Base-by-base conservation (phyloP, 1,140 invertebrate species). In the Teleopsis dalmanni region DNA sequence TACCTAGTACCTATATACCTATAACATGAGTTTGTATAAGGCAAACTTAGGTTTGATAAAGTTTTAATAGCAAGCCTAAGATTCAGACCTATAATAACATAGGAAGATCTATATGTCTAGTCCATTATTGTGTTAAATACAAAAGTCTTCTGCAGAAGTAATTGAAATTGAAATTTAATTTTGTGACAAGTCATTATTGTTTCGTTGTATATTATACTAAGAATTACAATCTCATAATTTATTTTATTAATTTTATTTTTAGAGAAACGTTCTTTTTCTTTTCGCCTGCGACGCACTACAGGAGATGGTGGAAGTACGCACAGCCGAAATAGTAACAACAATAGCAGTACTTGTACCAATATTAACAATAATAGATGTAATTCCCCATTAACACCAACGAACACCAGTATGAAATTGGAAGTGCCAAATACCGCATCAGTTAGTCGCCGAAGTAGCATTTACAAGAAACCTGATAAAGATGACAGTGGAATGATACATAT, bases 401-500 rank as follows among this genome's bases (percentile, higher is more conserved):
- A 59, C 50, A 67, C 57, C 9, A 65, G 62, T 50, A 65, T 59
- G 3, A 48, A 57, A 0, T 6, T 68, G 43, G 62, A 65, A 50
- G 59, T 68, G 19, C 65, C 65, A 0, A 43, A 50, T 46, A 55
- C 56, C 2, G 43, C 48, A 22, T 58, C 64, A 16, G 60, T 68
- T 0, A 66, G 60, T 48, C 60, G 61, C 2, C 55, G 69, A 8
- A 63, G 65, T 51, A 67, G 70, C 59, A 62, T 69, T 54, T 62
- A 67, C 45, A 56, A 56, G 48, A 68, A 70, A 43, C 56, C 63
- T 18, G 62, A 65, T 16, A 69, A 60, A 47, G 60, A 58, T 23
- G 68, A 65, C 29, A 62, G 69, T 4, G 67, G 67, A 4, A 58
- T 68, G 22, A 62, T 52, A 60, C 79, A 81, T 60, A 64, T 67